phyloP scores from a whole-genome alignment of 2,888 invertebrate genomes.

The Embidobia sp. region DNA sequence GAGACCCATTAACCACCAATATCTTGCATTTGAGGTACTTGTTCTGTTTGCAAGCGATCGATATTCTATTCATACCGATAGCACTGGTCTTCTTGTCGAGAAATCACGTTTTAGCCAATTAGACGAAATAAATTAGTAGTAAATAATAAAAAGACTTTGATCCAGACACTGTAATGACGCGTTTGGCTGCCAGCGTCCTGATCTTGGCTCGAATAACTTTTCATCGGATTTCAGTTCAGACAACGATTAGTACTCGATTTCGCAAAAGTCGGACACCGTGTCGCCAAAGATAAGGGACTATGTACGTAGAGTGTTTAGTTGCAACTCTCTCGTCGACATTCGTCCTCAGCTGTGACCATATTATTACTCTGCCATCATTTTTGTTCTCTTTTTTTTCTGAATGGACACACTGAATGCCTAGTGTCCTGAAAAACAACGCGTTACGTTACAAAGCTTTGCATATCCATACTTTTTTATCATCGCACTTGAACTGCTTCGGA shows the following conservation, averaged over 20 bases:
- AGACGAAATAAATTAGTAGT: not conserved
- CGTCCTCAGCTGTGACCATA: conserved; percentile 17
- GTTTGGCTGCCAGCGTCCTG: conserved; percentile 3
- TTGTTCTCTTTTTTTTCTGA: conserved; percentile 10
- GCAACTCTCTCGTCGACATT: conserved; percentile 29
- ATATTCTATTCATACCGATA: conserved; percentile 11
- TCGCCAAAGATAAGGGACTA: conserved; percentile 47
- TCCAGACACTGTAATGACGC: not conserved
- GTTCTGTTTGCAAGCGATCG: conserved; percentile 34
- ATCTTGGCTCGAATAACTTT: conserved; percentile 1
- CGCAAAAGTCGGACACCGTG: not conserved
- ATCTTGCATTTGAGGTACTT: conserved; percentile 48
- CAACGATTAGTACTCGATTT: conserved; percentile 8
- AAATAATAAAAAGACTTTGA: not conserved
- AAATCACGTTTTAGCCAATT: not conserved
- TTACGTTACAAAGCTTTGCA: conserved; percentile 46
- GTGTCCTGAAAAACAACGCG: conserved; percentile 34
- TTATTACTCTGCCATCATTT: not conserved
- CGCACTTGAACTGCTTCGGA: conserved; percentile 30
- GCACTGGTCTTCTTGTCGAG: conserved; percentile 1
- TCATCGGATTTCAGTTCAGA: conserved; percentile 43
- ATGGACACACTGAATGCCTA: conserved; percentile 48
- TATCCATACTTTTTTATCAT: conserved; percentile 20
- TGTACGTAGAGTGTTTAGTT: conserved; percentile 43
- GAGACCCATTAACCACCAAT: conserved; percentile 50